Conservation (phyloP, 2,797 vertebrate species). For the Aeoliscus strigatus region DNA sequence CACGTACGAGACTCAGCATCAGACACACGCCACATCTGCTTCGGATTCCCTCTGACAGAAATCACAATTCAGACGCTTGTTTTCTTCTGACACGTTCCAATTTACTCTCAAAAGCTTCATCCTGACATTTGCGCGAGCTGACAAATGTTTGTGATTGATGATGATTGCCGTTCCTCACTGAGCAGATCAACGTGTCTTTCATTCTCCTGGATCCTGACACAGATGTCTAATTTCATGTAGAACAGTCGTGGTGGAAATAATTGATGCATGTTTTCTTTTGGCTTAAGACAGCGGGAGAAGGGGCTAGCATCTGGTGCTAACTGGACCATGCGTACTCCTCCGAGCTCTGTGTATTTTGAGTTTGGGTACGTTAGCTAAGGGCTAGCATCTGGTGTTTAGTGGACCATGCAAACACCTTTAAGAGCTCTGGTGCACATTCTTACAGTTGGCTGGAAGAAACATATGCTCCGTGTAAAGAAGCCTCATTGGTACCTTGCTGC, state of each 20-base stretch:
- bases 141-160: background rate
- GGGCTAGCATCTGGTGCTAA: constrained; percentile 78
- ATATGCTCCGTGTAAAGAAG: constrained; percentile 58
- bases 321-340: constrained; percentile 76
- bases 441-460: constrained; percentile 70
- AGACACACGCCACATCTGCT: too few species aligned
- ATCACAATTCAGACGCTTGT: too few species aligned
- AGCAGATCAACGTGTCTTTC: background rate
- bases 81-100: too few species aligned
- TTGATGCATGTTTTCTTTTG: constrained; percentile 56
- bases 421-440: constrained; percentile 72
- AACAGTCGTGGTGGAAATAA: constrained; percentile 57
- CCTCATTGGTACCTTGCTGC: constrained; percentile 26
- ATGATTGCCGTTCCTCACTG: background rate
- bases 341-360: constrained; percentile 63
- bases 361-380: constrained; percentile 67
- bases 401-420: constrained; percentile 75
- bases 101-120: too few species aligned
- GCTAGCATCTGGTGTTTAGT: constrained; percentile 76
- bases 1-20: background rate
- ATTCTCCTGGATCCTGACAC: too few species aligned
- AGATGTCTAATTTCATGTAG: too few species aligned
- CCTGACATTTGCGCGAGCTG: too few species aligned
- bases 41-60: too few species aligned
- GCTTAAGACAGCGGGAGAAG: constrained; percentile 62